Base-by-base conservation (phyloP, 1,140 invertebrate species). In the Anastatus disparis region DNA sequence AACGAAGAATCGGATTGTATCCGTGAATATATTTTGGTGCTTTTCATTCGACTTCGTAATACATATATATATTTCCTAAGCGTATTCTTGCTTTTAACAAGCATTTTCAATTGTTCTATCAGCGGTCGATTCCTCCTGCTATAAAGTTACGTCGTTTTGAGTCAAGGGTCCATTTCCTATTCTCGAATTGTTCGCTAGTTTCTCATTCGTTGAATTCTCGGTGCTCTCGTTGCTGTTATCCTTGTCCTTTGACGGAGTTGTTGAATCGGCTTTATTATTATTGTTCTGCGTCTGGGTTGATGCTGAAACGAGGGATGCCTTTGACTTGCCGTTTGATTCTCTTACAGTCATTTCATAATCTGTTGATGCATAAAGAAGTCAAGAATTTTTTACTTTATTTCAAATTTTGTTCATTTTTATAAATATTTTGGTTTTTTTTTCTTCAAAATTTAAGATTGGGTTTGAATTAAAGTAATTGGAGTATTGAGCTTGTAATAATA, bases 81-180 rank as follows among this genome's bases (percentile, higher is more conserved):
- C 10, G 31, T 4, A n/a, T n/a, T 24, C 42, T 26, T 20, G 52
- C 22, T 42, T 42, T 6, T 35, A 42, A 24, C 15, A 15, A 42
- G 17, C 10, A 42, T 40, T 56, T 24, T 42, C 55, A 15, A 26
- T 46, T 22, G 1, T 46, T 61, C 22, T 17, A n/a, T 46, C 7
- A 8, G 1, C 10, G 13, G 22, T 48, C 2, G 67, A n/a, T 26
- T 71, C 42, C 70, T 73, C 69, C 55, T 77, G 79, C 78, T 83
- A 83, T 78, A 82, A 82, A 2, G 81, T 31, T 7, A 79, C 75
- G 17, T 83, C 78, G n/a, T 72, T 78, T 67, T 82, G 79, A 59
- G 64, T 77, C 35, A 81, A 46, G 2, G 81, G 80, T 48, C 82
- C 82, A 42, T 83, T 83, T 10, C 75, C 76, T 72, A 82, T 79